These are phyloP conservation scores for Tapera naevia DNA, from an alignment of 2,797 vertebrate genomes.

Conservation along the genomic window DNA sequence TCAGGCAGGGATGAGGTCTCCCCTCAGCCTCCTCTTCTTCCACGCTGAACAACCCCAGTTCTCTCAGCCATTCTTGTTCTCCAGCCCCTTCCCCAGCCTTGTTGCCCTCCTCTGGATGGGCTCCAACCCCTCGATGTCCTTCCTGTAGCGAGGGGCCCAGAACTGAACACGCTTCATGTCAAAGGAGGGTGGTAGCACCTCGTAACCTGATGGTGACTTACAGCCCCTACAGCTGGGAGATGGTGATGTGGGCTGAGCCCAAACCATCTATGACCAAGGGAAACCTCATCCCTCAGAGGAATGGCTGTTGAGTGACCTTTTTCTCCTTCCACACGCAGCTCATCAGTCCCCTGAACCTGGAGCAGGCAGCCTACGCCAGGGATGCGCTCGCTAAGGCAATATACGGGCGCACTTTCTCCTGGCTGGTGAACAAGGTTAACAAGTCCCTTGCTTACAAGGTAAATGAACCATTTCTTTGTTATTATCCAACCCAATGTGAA, in stretches of 20 bases:
- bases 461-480: not conserved
- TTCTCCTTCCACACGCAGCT: constrained; percentile 75
- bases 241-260: not conserved
- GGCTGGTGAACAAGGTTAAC: constrained; percentile 97
- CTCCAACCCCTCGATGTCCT: too few species aligned
- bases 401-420: constrained; percentile 95
- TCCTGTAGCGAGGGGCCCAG: too few species aligned
- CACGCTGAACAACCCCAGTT: too few species aligned
- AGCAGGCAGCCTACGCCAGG: constrained; percentile 91
- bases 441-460: constrained; percentile 90
- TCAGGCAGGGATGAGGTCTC: too few species aligned
- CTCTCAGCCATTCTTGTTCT: too few species aligned
- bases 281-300: not conserved
- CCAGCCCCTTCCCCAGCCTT: too few species aligned
- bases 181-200: not conserved
- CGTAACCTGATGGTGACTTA: not conserved
- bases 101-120: too few species aligned
- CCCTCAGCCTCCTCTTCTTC: too few species aligned
- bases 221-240: not conserved
- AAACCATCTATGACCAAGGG: not conserved
- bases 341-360: constrained; percentile 93
- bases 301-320: not conserved
- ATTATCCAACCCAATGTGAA: accelerated
- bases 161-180: not conserved
- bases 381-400: constrained; percentile 94